Conservation (phyloP, 1,140 invertebrate genomes). For the Heliconius himera region DNA sequence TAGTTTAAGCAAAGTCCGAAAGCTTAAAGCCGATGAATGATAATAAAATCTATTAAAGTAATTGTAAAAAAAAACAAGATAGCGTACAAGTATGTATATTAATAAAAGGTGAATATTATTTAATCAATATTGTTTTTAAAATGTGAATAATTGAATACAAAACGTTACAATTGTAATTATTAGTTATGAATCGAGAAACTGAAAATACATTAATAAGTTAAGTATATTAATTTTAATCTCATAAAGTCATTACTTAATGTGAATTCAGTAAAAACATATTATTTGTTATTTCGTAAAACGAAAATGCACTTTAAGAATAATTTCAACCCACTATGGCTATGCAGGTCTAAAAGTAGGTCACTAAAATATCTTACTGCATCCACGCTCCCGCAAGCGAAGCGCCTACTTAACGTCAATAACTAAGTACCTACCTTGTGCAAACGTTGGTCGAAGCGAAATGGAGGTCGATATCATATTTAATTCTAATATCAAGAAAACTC, state of each 20-base stretch:
- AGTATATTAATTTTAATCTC: conserved; percentile 24
- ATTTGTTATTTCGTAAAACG: not conserved
- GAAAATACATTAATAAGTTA: conserved; percentile 19
- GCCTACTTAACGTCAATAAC: conserved; percentile 38
- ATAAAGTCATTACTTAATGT: not conserved
- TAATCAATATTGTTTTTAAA: not conserved
- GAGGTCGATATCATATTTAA: conserved; percentile 4
- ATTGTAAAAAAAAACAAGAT: not conserved
- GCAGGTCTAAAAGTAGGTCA: conserved; percentile 65
- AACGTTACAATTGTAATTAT: not conserved
- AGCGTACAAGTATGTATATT: not conserved
- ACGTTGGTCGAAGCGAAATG: conserved; percentile 26
- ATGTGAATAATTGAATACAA: not conserved
- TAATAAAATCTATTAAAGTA: no score
- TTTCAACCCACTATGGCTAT: conserved; percentile 31
- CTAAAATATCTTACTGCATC: conserved; percentile 54
- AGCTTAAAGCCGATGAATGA: no score
- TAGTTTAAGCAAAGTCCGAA: no score
- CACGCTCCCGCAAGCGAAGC: conserved; percentile 44
- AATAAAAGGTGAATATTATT: not conserved
- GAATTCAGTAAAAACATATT: not conserved
- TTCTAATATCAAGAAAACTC: not conserved
- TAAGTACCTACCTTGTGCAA: conserved; percentile 31
- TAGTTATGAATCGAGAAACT: not conserved
- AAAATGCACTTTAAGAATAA: not conserved